Evolutionary conservation across 1,140 invertebrate species (phyloP).

Genomic region (Neuroterus valhalla): DNA sequence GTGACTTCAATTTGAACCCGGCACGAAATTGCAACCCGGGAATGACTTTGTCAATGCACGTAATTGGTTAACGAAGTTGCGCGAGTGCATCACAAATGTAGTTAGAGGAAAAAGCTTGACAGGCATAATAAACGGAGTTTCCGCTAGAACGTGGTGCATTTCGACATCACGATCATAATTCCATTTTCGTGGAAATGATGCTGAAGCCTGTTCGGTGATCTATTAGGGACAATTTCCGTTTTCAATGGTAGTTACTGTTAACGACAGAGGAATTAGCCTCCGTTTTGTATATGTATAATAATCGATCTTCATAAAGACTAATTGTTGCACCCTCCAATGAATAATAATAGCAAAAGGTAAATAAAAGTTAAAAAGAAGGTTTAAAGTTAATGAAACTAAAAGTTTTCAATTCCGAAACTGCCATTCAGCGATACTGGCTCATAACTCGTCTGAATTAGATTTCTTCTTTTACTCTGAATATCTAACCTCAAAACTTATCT

Average conservation of each 20-base stretch:
- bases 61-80: not conserved
- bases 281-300: not conserved
- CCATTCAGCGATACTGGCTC: too few relatives aligned
- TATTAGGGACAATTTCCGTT: conserved; percentile 15
- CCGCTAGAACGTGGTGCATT: conserved; percentile 5
- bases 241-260: conserved; percentile 12
- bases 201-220: conserved; percentile 4
- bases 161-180: conserved; percentile 14
- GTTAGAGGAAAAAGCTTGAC: conserved; percentile 5
- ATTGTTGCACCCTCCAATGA: not conserved
- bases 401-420: too few relatives aligned
- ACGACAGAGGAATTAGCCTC: not conserved
- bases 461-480: too few relatives aligned
- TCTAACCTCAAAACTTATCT: too few relatives aligned
- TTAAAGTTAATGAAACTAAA: too few relatives aligned
- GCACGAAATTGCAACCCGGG: too few relatives aligned
- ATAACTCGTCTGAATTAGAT: too few relatives aligned
- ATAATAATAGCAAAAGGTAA: too few relatives aligned
- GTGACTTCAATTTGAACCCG: too few relatives aligned
- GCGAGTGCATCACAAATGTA: not conserved
- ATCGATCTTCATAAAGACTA: not conserved
- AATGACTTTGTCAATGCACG: not conserved
- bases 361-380: too few relatives aligned
- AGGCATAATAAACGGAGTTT: conserved; percentile 1
- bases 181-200: conserved; percentile 14